These are phyloP conservation scores for Cnemophilus loriae DNA, from an alignment of 2,113 vertebrate genomes.

Conservation along the genomic window DNA sequence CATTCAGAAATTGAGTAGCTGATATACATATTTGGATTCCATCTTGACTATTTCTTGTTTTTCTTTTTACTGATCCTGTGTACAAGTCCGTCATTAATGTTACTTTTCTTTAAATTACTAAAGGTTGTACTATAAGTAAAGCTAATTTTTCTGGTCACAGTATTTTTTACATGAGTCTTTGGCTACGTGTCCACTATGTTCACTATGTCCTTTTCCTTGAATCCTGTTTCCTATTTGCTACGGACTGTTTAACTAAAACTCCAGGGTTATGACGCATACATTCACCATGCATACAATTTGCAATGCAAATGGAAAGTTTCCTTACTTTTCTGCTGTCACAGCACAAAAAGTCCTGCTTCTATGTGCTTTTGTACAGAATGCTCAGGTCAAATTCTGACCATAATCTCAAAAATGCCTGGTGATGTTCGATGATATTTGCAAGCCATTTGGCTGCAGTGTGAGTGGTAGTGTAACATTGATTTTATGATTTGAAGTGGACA, in stretches of 20 bases:
- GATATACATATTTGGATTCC: background rate
- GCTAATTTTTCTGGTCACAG: background rate
- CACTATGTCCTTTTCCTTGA: background rate
- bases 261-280: background rate
- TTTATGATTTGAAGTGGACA: background rate
- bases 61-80: background rate
- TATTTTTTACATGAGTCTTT: background rate
- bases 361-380: background rate
- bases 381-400: background rate
- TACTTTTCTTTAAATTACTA: background rate
- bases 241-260: background rate
- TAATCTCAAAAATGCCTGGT: background rate
- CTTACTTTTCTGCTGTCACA: background rate
- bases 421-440: background rate
- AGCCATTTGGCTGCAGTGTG: background rate
- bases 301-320: background rate
- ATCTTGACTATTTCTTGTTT: background rate
- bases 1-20: background rate
- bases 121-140: background rate
- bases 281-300: background rate
- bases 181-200: background rate
- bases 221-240: background rate
- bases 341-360: background rate
- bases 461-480: background rate
- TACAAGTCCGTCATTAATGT: background rate